Conservation (phyloP, 2,888 invertebrate species). For the Conchocele bisecta region DNA sequence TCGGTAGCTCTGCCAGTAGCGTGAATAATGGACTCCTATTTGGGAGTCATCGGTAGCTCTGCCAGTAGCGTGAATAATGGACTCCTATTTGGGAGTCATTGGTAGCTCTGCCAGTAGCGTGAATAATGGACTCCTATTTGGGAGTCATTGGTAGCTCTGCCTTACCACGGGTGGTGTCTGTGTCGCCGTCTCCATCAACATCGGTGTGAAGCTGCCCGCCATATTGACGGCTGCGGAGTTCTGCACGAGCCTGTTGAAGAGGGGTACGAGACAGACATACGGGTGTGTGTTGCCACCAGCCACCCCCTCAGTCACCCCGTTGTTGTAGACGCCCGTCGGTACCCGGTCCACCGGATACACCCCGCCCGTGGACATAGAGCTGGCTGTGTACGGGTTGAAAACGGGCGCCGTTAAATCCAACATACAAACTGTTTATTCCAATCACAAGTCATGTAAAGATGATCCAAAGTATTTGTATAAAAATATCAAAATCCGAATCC, state of each 20-base stretch:
- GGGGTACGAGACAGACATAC: conserved; percentile 56
- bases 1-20: too few relatives aligned
- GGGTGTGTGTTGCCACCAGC: conserved; percentile 44
- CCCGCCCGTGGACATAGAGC: conserved; percentile 43
- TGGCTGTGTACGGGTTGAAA: conserved; percentile 3
- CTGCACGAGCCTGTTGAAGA: conserved; percentile 57
- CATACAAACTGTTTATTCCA: background rate
- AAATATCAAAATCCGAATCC: too few relatives aligned
- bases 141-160: too few relatives aligned
- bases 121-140: too few relatives aligned
- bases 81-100: too few relatives aligned
- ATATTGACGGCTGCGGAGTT: conserved; percentile 46
- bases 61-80: too few relatives aligned
- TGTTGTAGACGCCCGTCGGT: conserved; percentile 47
- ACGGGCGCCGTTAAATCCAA: conserved; percentile 7
- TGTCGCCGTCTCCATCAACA: conserved; percentile 67
- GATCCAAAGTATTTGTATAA: too few relatives aligned
- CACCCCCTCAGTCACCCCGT: conserved; percentile 44
- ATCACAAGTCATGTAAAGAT: too few relatives aligned
- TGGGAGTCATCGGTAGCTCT: too few relatives aligned
- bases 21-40: too few relatives aligned
- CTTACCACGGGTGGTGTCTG: conserved; percentile 65
- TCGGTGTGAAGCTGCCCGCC: conserved; percentile 56
- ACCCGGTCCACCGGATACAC: conserved; percentile 53
- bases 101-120: too few relatives aligned